Percentiles rank a stretch among this genome's conserved stretches.
These are phyloP conservation scores for Tympanuchus pallidicinctus DNA, from an alignment of 2,113 vertebrate genomes.

Conservation along the genomic window DNA sequence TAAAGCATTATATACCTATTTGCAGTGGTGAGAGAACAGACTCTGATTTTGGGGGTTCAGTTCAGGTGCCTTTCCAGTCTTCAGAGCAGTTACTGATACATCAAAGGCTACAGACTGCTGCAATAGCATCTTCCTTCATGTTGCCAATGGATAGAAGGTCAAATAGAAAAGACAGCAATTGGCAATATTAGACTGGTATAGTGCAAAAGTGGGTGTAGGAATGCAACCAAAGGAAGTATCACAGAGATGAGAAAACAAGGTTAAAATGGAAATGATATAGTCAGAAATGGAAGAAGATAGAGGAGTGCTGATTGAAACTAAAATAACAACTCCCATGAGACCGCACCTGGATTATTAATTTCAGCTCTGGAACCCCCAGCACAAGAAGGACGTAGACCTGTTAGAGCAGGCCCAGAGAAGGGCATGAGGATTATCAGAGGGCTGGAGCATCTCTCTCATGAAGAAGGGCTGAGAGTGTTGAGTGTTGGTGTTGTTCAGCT, in stretches of 20 bases:
- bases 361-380: not conserved
- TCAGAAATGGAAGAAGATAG: not conserved
- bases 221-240: not conserved
- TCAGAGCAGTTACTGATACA: not conserved
- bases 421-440: not conserved
- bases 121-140: not conserved
- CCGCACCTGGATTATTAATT: not conserved
- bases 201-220: not conserved
- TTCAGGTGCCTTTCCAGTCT: not conserved
- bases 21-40: rapidly evolving
- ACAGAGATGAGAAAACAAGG: not conserved
- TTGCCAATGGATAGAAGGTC: not conserved
- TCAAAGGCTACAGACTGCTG: not conserved
- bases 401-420: not conserved
- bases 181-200: not conserved
- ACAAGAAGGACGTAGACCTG: not conserved
- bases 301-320: not conserved
- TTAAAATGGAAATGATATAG: not conserved
- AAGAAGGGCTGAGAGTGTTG: not conserved
- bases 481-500: not conserved
- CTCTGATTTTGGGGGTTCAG: not conserved
- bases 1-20: not conserved
- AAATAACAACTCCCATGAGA: not conserved
- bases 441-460: not conserved
- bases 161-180: not conserved